These are phyloP conservation scores for Gymnodraco acuticeps DNA, from an alignment of 2,797 vertebrate species.

Conservation along the genomic window DNA sequence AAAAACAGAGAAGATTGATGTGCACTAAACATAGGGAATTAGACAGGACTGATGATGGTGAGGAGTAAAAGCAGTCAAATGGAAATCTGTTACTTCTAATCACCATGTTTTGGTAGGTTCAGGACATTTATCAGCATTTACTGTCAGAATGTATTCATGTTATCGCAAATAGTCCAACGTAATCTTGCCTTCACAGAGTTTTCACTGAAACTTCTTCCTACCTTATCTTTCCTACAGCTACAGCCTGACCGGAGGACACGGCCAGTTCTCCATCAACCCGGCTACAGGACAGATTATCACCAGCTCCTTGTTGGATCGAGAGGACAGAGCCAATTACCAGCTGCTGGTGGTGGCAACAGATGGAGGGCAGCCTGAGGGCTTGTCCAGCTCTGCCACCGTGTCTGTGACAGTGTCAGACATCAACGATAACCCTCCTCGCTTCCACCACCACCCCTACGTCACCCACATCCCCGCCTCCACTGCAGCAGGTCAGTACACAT, in stretches of 20 bases:
- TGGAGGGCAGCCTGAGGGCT: slow-evolving; percentile 86
- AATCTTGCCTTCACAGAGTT: neutral
- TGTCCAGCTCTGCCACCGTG: slow-evolving; percentile 95
- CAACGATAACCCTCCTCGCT: slow-evolving; percentile 97
- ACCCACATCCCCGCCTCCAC: slow-evolving; percentile 94
- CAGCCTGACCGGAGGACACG: slow-evolving; percentile 91
- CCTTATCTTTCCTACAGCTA: slow-evolving; percentile 85
- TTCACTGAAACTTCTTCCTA: neutral
- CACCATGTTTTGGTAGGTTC: neutral
- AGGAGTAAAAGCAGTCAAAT: neutral
- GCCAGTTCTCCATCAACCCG: slow-evolving; percentile 97
- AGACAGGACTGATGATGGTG: neutral
- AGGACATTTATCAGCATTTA: neutral
- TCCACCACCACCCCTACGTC: slow-evolving; percentile 98
- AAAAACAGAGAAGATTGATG: neutral
- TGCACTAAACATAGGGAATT: neutral
- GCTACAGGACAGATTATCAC: slow-evolving; percentile 98
- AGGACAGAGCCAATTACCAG: slow-evolving; percentile 90
- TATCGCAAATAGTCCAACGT: neutral
- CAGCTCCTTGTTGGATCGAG: slow-evolving; percentile 93
- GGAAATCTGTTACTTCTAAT: neutral
- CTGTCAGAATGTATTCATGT: neutral
- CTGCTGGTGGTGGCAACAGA: slow-evolving; percentile 94
- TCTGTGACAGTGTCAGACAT: slow-evolving; percentile 91
- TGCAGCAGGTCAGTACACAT: slow-evolving; percentile 84